Base-by-base conservation (phyloP, 2,888 invertebrate genomes). In the Lucinisca nassula region DNA sequence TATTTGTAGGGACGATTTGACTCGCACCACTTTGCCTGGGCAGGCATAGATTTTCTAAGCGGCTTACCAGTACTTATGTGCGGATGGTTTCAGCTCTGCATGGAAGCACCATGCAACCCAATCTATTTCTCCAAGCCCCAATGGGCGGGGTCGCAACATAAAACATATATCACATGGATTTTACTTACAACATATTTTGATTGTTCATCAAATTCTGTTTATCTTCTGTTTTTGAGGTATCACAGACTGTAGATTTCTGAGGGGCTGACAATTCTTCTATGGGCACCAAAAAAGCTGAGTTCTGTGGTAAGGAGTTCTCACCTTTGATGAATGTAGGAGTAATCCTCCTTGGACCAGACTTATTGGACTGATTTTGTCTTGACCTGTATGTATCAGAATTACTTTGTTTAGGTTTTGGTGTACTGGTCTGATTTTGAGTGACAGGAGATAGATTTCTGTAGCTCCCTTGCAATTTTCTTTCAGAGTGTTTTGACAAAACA, bases 251-350 rank as follows among this genome's bases (percentile, higher is more conserved):
- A 35, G 14, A n/a, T 35, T 35, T 67, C 67, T 35, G 32, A 35
- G 32, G 17, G 17, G 67, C 27, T 12, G 67, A 35, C 30, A 4
- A 4, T 17, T 87, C 90, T 76, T 90, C 87, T 58, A 92, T 85
- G 14, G 90, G 87, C 24, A 90, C 91, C 51, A 91, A 45, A 81
- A 93, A 93, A 1, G 88, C 91, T 75, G 89, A 85, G 72, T 91
- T 92, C 78, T 91, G 89, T 17, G 87, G 83, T 30, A 85, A 78
- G 32, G 87, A 85, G 51, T 85, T 89, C 38, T 91, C 92, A 40
- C 79, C 85, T 38, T 89, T 89, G 10, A 93, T 84, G 24, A 91
- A 86, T 17, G 93, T 93, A 1, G 92, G 92, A 38, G 90, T 92
- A 38, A 92, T 92, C 61, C 92, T 79, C 55, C 92, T 80, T 10